Evolutionary conservation across 2,113 vertebrate genomes (phyloP), one percentile per base, ranked within the genome.

Genomic region (Sclerurus mexicanus): DNA sequence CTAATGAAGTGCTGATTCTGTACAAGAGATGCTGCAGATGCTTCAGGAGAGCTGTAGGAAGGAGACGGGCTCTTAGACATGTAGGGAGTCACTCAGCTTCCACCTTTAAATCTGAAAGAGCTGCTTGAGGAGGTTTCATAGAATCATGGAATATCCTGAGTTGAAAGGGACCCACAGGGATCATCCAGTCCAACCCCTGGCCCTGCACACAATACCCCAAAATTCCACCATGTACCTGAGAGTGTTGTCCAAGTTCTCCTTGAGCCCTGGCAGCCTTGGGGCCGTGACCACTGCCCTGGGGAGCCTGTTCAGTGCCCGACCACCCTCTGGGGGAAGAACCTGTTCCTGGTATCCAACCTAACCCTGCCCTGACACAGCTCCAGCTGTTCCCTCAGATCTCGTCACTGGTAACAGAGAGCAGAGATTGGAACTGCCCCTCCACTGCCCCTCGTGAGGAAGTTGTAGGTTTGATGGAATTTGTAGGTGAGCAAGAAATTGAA

Each of bases 111-210:
- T 72, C 23, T 71, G 37, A 75, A 90, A 42, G 55, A 86, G 68
- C 90, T 87, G 68, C 90, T 66, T 63, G 85, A 84, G 63, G 59
- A 90, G 47, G 50, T 49, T 87, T 89, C 88, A 83, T 76, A 60
- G 12, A 49, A 55, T 28, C 56, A 42, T 8, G 69, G 56, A 77
- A 77, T 42, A 19, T 49, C 14, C 64, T 49, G 63, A 63, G 31
- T 19, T 71, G 72, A 25, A 49, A 63, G 22, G 6, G 47, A 63
- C 5, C 1, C 21, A 27, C 25, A 35, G 8, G 28, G 27, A 76
- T 27, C 5, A 56, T 28, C 40, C 24, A 49, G 3, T 1, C 0
- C 79, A 62, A 3, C 20, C 2, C 18, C 47, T 19, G 24, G 0
- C n/a, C 55, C 63, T 69, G 55, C 72, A 2, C 47, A 71, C n/a